Percentiles rank a stretch among this genome's conserved stretches.
Conservation (phyloP, 1,140 invertebrate species). For the Ladona fulva region DNA sequence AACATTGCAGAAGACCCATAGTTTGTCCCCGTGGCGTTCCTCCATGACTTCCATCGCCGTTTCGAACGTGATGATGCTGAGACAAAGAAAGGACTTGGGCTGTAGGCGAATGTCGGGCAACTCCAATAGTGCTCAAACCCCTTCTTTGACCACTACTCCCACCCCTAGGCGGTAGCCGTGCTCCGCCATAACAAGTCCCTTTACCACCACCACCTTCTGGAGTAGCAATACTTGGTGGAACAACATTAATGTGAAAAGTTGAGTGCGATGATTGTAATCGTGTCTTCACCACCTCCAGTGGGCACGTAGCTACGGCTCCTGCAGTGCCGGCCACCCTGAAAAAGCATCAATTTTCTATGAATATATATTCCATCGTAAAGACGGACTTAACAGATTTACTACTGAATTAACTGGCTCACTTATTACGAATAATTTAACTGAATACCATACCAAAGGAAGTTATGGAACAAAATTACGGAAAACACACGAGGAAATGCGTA, state of each 20-base stretch:
- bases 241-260: slow-evolving; percentile 18
- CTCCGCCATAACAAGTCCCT: slow-evolving; percentile 17
- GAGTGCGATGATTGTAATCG: slow-evolving; percentile 85
- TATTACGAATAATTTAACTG: no score
- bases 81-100: not conserved
- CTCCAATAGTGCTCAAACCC: not conserved
- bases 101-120: not conserved
- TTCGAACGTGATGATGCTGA: not conserved
- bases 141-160: not conserved
- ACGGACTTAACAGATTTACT: no score
- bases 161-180: slow-evolving; percentile 27
- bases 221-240: slow-evolving; percentile 36
- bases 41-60: not conserved
- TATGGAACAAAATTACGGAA: no score
- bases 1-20: not conserved
- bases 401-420: no score
- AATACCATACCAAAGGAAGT: no score
- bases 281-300: slow-evolving; percentile 97
- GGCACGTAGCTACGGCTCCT: slow-evolving; percentile 94
- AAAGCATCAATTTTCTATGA: slow-evolving; percentile 16
- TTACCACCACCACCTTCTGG: slow-evolving; percentile 34
- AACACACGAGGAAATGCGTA: no score
- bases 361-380: no score
- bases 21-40: not conserved
- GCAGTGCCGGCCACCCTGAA: slow-evolving; percentile 86